Base-by-base conservation (phyloP, 2,797 vertebrate genomes). In the Picus viridis region DNA sequence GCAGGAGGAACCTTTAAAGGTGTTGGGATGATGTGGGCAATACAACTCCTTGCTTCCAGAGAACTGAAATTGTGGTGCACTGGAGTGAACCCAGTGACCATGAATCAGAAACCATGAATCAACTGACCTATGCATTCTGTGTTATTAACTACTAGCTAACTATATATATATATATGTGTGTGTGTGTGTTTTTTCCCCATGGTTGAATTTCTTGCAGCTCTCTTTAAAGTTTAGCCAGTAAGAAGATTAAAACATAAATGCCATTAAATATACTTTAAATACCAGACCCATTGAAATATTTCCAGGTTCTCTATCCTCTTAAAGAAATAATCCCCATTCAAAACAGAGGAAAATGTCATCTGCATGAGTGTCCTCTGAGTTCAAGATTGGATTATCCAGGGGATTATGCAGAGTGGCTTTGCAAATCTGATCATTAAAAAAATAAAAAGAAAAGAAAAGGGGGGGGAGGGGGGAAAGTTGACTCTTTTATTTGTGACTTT, bases 231-330 rank as follows among this genome's bases (percentile, higher is more conserved):
- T 97, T 97, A 97, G 95, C 95, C 96, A 96, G 96, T 97, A 98
- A 97, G 97, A 96, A 98, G 97, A 98, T 98, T 98, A 98, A 97
- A 97, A 96, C 80, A 97, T 97, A 98, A 98, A 98, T 97, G 96
- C 96, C 96, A 96, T 93, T 97, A 97, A 98, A 97, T 96, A 96
- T 96, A 96, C 94, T 97, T 97, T 98, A 98, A 97, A 97, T 98
- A 98, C 96, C 97, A 97, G 85, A 88, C 91, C 93, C 92, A 97
- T 89, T 97, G 96, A 97, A 97, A 97, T 96, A 97, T 93, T 97
- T 97, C 95, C 95, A 97, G 95, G 78, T 97, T 96, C 96, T 97
- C 72, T 96, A 98, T 97, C 97, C 95, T 98, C 97, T 98, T 98
- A 97, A 96, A 96, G 23, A 90, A 96, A 95, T 98, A 98, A 98